Evolutionary conservation across 2,113 vertebrate species (phyloP), one percentile per base, ranked within the genome.

Genomic region (Kryptolebias marmoratus): DNA sequence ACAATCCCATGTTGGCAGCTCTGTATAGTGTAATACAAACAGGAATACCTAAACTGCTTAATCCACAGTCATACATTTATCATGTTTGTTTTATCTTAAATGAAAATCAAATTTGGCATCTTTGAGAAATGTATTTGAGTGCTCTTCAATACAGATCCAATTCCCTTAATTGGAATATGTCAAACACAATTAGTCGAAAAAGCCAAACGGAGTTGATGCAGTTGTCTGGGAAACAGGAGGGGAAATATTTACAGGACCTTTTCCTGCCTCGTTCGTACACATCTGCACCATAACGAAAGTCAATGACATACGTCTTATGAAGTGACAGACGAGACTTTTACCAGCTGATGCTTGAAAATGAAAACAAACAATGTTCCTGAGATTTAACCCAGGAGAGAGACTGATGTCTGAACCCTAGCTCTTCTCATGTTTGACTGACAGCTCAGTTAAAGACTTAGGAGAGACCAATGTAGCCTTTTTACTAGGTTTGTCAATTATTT

Each of bases 161-260:
- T 42, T 44, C 27, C 7, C 60, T 14, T 39, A 16, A 47, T 67
- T 55, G 54, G 59, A 48, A 77, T 16, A 47, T 39, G 18, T 30
- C 30, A 52, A 67, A 59, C 12, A 2, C 47, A 65, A 5, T 50
- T 7, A 50, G 48, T 7, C 15, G 18, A 16, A 14, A 49, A 16
- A 49, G 5, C 5, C 32, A 36, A 36, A 36, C 10, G 39, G 39
- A 42, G 39, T 1, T 50, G 4, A 50, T 50, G 49, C 18, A 8
- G 49, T 50, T n/a, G 8, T 50, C 16, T n/a, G 49, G 49, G 49
- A 50, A 8, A 50, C 16, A 71, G 48, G 18, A 55, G 12, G 12
- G 28, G 64, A 76, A 76, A 74, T 64, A 42, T 65, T 69, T 30
- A 39, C 28, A 45, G 16, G 53, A 11, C 48, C 39, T 69, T 50